phyloP scores from a whole-genome alignment of 2,797 vertebrate species.

The Micromesistius poutassou region DNA sequence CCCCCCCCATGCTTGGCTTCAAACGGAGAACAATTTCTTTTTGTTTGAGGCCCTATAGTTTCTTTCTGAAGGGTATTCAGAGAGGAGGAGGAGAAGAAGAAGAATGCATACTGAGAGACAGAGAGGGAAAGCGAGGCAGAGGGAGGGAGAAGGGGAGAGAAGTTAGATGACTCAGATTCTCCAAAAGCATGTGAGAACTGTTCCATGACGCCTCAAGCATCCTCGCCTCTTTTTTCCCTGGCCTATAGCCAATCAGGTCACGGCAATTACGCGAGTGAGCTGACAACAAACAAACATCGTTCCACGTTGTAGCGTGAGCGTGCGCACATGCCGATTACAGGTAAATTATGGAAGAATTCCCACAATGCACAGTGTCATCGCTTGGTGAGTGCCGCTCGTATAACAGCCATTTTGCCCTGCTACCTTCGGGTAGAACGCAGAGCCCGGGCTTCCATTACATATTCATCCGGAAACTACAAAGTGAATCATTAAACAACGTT shows the following conservation, averaged over 20 bases:
- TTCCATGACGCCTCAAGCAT: too few species aligned
- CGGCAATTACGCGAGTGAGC: too few species aligned
- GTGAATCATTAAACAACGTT: conserved; percentile 66
- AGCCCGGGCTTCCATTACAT: conserved; percentile 44
- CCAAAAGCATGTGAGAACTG: too few species aligned
- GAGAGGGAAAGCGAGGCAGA: too few species aligned
- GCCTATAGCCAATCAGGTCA: too few species aligned
- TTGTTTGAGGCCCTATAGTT: conserved; percentile 3
- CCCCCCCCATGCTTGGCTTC: conserved; percentile 1
- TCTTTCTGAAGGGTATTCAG: conserved; percentile 6
- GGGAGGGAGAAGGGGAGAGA: too few species aligned
- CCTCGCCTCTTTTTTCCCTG: too few species aligned
- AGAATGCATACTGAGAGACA: too few species aligned
- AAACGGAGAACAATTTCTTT: conserved; percentile 21
- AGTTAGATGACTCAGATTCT: too few species aligned
- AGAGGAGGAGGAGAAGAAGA: background rate
- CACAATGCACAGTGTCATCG: conserved; percentile 14
- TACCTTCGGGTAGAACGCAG: conserved; percentile 15
- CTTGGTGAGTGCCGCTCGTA: conserved; percentile 11
- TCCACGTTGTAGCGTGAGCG: background rate
- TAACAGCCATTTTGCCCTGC: conserved; percentile 17
- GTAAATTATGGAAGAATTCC: conserved; percentile 15
- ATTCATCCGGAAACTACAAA: conserved; percentile 61
- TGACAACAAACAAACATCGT: background rate
- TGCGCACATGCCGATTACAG: conserved; percentile 15